Base-by-base conservation (phyloP, 2,113 vertebrate species). In the Pangasianodon gigas region DNA sequence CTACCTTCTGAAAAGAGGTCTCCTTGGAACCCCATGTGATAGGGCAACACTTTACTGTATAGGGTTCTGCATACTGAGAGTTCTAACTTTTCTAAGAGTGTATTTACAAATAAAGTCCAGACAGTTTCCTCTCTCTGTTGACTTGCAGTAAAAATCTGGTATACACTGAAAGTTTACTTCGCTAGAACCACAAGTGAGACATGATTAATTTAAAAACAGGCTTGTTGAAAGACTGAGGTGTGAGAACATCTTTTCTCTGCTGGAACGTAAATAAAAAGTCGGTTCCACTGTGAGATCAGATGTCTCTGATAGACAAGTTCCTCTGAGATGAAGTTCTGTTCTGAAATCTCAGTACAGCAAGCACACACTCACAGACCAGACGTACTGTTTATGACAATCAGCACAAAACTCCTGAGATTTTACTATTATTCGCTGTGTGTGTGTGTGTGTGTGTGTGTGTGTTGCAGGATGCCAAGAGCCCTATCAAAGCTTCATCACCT, bases 401-500 rank as follows among this genome's bases (percentile, higher is more conserved):
- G 48, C 79, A 18, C 13, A n/a, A 79, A 52, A 52, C 79, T 21
- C 79, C 29, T 16, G 79, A 54, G 14, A 54, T 26, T 81, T n/a
- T 8, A 81, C 10, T 54, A 18, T 52, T 81, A n/a, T 52, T 81
- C 48, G 18, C 8, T 21, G 1, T 74, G 67, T 69, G 29, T 69
- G 32, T 37, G 67, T 71, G 62, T 65, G 62, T 37, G 11, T 69
- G 37, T 74, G 71, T 41, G 16, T 74, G 37, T 74, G 71, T 74
- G 71, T 26, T 46, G 37, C 74, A 77, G 18, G 92, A 86, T 92
- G 71, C 69, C 51, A 75, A 89, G 87, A 87, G 74, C 87, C 41
- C 89, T 92, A 91, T 88, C 82, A 92, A 81, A 81, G 29, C 48
- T 80, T 56, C 90, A 29, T 74, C 89, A 60, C 18, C 86, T 83